Evolutionary conservation across 1,140 invertebrate genomes (phyloP).

Genomic region (Oryzaephilus surinamensis): DNA sequence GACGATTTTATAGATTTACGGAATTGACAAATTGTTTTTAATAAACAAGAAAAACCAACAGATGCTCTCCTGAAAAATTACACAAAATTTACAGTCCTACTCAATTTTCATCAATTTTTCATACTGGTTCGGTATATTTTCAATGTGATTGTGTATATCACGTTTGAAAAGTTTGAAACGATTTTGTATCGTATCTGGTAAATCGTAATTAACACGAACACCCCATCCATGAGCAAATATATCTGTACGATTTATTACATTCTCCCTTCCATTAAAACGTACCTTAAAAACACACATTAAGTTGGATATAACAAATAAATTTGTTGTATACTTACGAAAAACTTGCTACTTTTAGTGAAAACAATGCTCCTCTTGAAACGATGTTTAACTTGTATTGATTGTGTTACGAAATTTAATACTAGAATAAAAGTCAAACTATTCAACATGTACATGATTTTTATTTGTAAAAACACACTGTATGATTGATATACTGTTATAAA

Average conservation of each 20-base stretch:
- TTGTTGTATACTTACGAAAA: slow-evolving; percentile 24
- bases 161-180: slow-evolving; percentile 24
- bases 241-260: slow-evolving; percentile 18
- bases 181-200: slow-evolving; percentile 19
- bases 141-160: slow-evolving; percentile 21
- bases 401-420: no score
- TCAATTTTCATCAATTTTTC: slow-evolving; percentile 5
- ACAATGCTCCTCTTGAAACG: slow-evolving; percentile 24
- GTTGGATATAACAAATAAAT: background rate
- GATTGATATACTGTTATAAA: no score
- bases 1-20: slow-evolving; percentile 13
- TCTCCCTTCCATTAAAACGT: slow-evolving; percentile 26
- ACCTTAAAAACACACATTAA: slow-evolving; percentile 14
- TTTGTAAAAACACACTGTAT: no score
- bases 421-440: no score
- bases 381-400: no score
- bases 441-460: no score
- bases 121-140: slow-evolving; percentile 21
- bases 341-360: slow-evolving; percentile 28
- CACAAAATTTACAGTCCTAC: background rate
- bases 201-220: slow-evolving; percentile 25
- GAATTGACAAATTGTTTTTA: slow-evolving; percentile 19
- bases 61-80: slow-evolving; percentile 13
- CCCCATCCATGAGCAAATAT: slow-evolving; percentile 26
- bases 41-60: slow-evolving; percentile 17